These are phyloP conservation scores for Neosalanx taihuensis DNA, from an alignment of 2,797 vertebrate genomes.

Conservation along the genomic window DNA sequence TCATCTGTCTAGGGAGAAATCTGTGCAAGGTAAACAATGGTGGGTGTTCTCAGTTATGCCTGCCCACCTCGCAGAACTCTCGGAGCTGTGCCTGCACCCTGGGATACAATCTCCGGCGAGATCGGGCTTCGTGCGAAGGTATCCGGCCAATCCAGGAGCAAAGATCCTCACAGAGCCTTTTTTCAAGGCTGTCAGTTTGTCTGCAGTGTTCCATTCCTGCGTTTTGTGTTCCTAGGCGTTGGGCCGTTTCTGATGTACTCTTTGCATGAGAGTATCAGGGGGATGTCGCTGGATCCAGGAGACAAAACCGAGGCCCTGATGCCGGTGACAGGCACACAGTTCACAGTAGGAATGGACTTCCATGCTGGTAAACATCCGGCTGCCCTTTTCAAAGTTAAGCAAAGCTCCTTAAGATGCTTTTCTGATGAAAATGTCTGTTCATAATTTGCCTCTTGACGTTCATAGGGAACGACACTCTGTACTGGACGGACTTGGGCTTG, in stretches of 20 bases:
- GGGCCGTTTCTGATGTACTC: slow-evolving; percentile 86
- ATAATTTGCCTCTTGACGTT: background rate
- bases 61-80: slow-evolving; percentile 91
- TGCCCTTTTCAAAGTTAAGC: no score
- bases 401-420: no score
- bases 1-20: slow-evolving; percentile 82
- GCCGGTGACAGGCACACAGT: slow-evolving; percentile 78
- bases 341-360: slow-evolving; percentile 84
- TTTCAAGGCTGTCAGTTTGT: background rate
- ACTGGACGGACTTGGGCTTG: slow-evolving; percentile 86
- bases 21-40: slow-evolving; percentile 92
- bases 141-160: background rate
- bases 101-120: slow-evolving; percentile 89
- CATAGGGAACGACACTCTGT: slow-evolving; percentile 82
- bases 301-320: slow-evolving; percentile 82
- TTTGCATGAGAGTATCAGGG: slow-evolving; percentile 81
- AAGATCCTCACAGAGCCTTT: background rate
- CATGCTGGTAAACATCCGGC: slow-evolving; percentile 73
- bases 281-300: slow-evolving; percentile 78
- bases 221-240: slow-evolving; percentile 63
- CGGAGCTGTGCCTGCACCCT: slow-evolving; percentile 92
- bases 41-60: slow-evolving; percentile 93
- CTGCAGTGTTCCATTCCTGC: background rate
- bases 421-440: background rate
- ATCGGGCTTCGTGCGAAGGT: slow-evolving; percentile 95